Evolutionary conservation across 2,797 vertebrate genomes (phyloP).

Genomic region (Antrozous pallidus): DNA sequence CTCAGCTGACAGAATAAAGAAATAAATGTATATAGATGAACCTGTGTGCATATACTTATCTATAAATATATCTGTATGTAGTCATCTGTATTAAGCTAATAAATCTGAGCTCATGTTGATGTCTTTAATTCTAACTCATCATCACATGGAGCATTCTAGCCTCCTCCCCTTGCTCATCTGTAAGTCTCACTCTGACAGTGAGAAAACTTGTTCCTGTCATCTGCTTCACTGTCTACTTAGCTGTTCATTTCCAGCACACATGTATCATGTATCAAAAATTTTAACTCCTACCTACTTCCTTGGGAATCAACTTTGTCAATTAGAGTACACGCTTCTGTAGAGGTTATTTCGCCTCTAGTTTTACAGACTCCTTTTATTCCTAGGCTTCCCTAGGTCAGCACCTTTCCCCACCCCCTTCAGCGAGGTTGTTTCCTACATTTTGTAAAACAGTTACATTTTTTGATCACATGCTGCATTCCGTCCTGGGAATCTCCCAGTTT

Average conservation of each 20-base stretch:
- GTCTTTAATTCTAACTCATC: background rate
- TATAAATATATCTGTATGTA: background rate
- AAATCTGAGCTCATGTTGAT: background rate
- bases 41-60: fast-evolving
- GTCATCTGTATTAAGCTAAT: background rate
- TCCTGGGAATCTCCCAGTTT: background rate
- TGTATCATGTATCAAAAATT: background rate
- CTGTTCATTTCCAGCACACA: fast-evolving
- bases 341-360: background rate
- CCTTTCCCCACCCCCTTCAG: background rate
- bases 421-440: background rate
- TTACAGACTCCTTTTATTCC: background rate
- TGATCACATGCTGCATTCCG: background rate
- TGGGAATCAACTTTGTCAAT: fast-evolving
- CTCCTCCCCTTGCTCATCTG: background rate
- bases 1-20: background rate
- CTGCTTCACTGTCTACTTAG: background rate
- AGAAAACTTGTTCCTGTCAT: background rate
- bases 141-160: background rate
- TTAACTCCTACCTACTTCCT: fast-evolving
- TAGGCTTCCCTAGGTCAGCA: background rate
- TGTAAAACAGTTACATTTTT: background rate
- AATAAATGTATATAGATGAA: fast-evolving
- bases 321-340: fast-evolving
- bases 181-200: background rate